Percentiles rank a stretch among this genome's conserved stretches.
phyloP scores from a whole-genome alignment of 2,113 vertebrate genomes.

The Syrrhaptes paradoxus region DNA sequence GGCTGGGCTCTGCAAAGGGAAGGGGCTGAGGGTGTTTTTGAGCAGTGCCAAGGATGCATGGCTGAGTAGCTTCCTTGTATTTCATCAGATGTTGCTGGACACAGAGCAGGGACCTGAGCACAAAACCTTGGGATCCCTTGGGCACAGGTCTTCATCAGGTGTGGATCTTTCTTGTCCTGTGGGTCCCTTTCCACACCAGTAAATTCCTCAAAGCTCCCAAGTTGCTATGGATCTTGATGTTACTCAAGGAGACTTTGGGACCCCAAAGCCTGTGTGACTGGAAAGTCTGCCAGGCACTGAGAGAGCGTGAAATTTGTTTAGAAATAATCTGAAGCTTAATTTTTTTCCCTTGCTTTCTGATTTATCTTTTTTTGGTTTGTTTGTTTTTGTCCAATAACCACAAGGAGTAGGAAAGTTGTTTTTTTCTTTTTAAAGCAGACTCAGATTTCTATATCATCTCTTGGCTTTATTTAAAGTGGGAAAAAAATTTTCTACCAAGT shows the following conservation, averaged over 20 bases:
- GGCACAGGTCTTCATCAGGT: accelerated
- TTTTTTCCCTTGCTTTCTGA: neutral
- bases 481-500: neutral
- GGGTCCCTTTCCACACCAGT: neutral
- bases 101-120: neutral
- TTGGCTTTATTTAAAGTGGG: neutral
- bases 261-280: neutral
- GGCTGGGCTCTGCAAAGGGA: neutral
- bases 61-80: neutral
- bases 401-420: neutral
- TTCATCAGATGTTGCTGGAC: accelerated
- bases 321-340: neutral
- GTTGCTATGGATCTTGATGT: neutral
- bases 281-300: neutral
- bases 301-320: neutral
- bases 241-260: neutral
- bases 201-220: neutral
- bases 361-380: neutral
- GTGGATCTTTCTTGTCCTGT: neutral
- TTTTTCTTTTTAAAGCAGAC: neutral
- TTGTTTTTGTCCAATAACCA: neutral
- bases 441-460: neutral
- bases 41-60: accelerated
- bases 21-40: neutral
- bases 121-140: neutral